Evolutionary conservation across 2,888 invertebrate genomes (phyloP), one percentile per base, ranked within the genome.

Genomic region (Spisula solida): DNA sequence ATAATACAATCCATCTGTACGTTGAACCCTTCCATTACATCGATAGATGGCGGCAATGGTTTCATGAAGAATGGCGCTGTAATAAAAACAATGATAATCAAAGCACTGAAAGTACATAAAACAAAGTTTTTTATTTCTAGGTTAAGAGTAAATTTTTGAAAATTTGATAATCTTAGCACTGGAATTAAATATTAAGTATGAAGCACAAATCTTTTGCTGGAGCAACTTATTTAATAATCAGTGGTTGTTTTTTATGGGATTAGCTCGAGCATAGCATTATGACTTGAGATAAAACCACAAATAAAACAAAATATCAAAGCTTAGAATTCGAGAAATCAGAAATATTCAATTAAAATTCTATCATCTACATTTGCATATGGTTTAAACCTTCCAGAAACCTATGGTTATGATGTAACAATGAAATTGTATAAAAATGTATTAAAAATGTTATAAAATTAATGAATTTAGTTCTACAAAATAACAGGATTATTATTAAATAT

Each of bases 1-100:
- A 99, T 98, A 97, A 98, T 98, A 96, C 99, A 99, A 88, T 95
- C 94, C 85, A 96, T 93, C 80, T 95, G 94, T 34, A 95, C 93
- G 85, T 96, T 95, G 75, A 94, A 94, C 31, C 96, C 96, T 86
- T 95, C 95, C 94, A 95, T 94, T 51, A 95, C 95, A 80, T 96
- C 96, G 48, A 96, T 93, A 78, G 95, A 94, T 14, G 90, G 93
- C 47, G 96, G 95, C 70, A 96, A 93, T 82, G 95, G 95, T 82
- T 95, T 95, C 93, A 95, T 94, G 92, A 96, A 96, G 95, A 95
- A 95, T 82, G 96, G 96, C 70, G 95, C 95, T 95, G 94, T 31
- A 93, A 91, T 29, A 29, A 29, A 82, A 56, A 66, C 1, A 25
- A 5, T 20, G n/a, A 60, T n/a, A 70, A 70, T 70, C 70, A 70